Conservation (phyloP, 2,797 vertebrate species). For the Sebastes alutus region DNA sequence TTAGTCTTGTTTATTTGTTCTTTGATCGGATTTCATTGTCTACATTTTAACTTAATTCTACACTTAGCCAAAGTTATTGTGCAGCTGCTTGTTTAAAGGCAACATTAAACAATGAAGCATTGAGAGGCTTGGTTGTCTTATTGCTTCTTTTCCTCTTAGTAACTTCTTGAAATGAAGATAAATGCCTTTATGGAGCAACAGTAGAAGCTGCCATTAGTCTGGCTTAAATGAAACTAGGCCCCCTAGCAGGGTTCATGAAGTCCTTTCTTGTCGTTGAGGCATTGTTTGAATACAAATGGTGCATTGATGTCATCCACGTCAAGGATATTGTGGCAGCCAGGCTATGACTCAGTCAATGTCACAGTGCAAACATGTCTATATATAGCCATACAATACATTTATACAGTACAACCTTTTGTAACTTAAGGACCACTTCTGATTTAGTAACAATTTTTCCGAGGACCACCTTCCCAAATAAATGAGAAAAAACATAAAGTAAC, state of each 20-base stretch:
- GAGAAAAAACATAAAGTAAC: neutral
- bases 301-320: slow-evolving; percentile 35
- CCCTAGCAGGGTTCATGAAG: neutral
- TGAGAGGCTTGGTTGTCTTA: neutral
- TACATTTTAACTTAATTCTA: neutral
- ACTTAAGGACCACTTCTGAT: neutral
- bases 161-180: neutral
- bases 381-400: slow-evolving; percentile 5
- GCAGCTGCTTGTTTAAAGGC: neutral
- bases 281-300: slow-evolving; percentile 35
- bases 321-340: slow-evolving; percentile 23
- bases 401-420: neutral
- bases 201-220: neutral
- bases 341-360: slow-evolving; percentile 31
- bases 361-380: slow-evolving; percentile 11
- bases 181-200: neutral
- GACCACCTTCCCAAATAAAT: neutral
- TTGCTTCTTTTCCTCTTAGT: neutral
- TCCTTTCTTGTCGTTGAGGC: neutral
- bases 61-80: neutral
- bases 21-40: neutral
- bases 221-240: neutral
- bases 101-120: neutral
- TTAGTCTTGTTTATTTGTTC: neutral
- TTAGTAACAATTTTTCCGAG: neutral